Base-by-base conservation (phyloP, 2,113 vertebrate species). In the Microcebus lehilahytsara region DNA sequence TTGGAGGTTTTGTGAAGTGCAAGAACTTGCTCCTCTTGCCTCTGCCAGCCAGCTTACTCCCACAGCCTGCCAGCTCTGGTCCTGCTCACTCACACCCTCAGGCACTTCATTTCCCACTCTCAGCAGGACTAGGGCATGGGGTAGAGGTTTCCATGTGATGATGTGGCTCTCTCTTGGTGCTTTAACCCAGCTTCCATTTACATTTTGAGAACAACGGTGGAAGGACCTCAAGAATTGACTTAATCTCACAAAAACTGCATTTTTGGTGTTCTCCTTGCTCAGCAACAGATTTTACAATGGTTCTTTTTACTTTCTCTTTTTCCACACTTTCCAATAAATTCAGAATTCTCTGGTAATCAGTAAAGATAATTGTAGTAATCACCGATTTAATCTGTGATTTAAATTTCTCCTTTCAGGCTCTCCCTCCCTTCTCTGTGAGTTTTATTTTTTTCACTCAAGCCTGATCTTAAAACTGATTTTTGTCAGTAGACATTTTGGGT, bases 361-460 rank as follows among this genome's bases (percentile, higher is more conserved):
- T 77, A 77, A 91, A 72, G 32, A 51, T 86, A 69, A 69, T 77
- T 91, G 23, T 77, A 66, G 8, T 3, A 42, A 81, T 51, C 60
- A 62, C 67, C 51, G 56, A 34, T 37, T 88, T 89, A 78, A 58
- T 93, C 30, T 90, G 66, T 92, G 37, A 51, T 74, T 94, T 89
- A 51, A 90, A 34, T 83, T 62, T 78, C 51, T 84, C 34, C 75
- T 94, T 90, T 80, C 30, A 71, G 51, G 6, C 13, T 94, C 58
- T 93, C 58, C 16, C 72, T 60, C n/a, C 91, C 27, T 69, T 92
- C 12, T 22, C 64, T 51, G n/a, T 40, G 32, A 78, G 27, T 10
- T 56, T 56, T 79, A 20, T 53, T 78, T 7, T 53, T 25, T 75
- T 93, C n/a, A 34, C 74, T 92, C 4, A n/a, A 58, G 9, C 6